Percentiles rank a stretch among this genome's conserved stretches.
Conservation (phyloP, 2,113 vertebrate genomes). For the Tympanuchus pallidicinctus region DNA sequence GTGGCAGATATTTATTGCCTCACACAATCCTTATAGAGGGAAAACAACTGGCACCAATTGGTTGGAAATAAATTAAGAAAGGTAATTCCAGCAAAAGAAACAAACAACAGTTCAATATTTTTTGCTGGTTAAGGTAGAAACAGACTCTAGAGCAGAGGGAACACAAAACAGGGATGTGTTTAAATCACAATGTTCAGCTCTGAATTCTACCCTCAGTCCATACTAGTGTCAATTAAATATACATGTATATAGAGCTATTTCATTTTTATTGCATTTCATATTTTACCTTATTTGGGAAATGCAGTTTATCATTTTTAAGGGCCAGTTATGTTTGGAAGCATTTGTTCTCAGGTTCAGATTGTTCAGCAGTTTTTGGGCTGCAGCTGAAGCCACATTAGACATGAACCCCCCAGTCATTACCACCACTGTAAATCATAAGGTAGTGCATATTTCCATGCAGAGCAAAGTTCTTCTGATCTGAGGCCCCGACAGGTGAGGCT, state of each 20-base stretch:
- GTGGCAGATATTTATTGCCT: not conserved
- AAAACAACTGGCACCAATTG: not conserved
- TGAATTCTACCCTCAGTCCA: not conserved
- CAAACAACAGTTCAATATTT: not conserved
- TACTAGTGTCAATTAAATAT: not conserved
- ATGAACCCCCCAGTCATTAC: no score
- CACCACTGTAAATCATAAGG: not conserved
- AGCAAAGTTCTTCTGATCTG: not conserved
- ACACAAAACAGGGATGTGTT: not conserved
- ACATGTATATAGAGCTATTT: not conserved
- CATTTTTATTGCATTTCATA: constrained; percentile 10
- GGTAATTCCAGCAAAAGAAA: not conserved
- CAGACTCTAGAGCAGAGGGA: not conserved
- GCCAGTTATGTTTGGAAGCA: not conserved
- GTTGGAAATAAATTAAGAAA: constrained; percentile 34
- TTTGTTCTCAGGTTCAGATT: not conserved
- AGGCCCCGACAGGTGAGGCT: not conserved
- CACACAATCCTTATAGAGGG: not conserved
- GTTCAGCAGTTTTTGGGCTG: not conserved
- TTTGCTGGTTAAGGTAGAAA: not conserved
- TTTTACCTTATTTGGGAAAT: not conserved
- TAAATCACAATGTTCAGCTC: not conserved
- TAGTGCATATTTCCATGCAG: not conserved
- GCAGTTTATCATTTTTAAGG: not conserved
- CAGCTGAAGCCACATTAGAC: not conserved